Conservation (phyloP, 2,797 vertebrate genomes). For the Heterohyrax brucei region DNA sequence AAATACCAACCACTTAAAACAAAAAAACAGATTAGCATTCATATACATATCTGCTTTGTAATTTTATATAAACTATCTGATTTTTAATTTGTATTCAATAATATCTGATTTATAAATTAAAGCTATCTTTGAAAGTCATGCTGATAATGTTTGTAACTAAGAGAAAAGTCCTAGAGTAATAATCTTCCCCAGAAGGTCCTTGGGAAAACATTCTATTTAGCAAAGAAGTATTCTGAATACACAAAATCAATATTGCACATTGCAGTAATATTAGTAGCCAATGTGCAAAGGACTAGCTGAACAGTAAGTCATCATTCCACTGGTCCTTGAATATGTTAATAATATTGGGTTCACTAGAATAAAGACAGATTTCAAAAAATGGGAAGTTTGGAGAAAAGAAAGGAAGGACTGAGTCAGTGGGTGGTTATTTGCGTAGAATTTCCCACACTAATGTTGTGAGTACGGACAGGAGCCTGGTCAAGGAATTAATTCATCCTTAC, state of each 20-base stretch:
- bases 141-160: background rate
- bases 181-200: background rate
- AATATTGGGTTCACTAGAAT: background rate
- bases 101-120: slow-evolving; percentile 51
- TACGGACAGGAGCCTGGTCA: too few species aligned
- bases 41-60: background rate
- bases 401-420: background rate
- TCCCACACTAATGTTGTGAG: background rate
- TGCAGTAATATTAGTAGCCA: background rate
- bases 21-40: slow-evolving; percentile 45
- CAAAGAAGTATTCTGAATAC: background rate
- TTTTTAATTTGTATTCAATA: slow-evolving; percentile 61
- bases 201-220: background rate
- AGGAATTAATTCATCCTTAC: background rate
- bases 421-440: background rate
- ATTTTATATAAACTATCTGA: slow-evolving; percentile 60
- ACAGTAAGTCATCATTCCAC: background rate
- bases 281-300: background rate
- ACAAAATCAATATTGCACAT: background rate
- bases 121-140: background rate
- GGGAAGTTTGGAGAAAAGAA: background rate
- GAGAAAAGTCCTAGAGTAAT: background rate
- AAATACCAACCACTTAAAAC: slow-evolving; percentile 19
- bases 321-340: background rate
- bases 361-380: background rate